phyloP scores from a whole-genome alignment of 2,797 vertebrate genomes.

The Brachymystax lenok region DNA sequence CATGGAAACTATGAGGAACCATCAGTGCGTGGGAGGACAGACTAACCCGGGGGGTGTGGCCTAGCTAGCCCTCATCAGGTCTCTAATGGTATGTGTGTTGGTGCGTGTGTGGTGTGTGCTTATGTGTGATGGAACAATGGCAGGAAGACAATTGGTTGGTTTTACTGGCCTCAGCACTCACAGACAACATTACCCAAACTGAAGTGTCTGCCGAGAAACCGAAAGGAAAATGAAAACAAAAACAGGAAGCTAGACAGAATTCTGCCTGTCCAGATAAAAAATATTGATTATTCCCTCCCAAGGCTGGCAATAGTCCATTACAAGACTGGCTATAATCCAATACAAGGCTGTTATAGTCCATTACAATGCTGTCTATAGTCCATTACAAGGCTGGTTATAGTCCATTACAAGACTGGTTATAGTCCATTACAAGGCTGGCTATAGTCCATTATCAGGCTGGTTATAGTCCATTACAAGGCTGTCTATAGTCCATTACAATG shows the following conservation, averaged over 20 bases:
- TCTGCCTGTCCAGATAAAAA: conserved; percentile 65
- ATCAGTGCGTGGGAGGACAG: conserved; percentile 14
- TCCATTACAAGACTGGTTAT: too few relatives aligned
- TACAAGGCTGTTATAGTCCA: too few relatives aligned
- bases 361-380: too few relatives aligned
- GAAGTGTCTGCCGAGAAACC: conserved; percentile 55
- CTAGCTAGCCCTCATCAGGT: background rate
- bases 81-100: background rate
- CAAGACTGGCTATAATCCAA: too few relatives aligned
- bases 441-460: too few relatives aligned
- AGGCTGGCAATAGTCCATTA: too few relatives aligned
- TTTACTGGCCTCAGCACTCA: conserved; percentile 40
- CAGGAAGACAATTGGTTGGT: conserved; percentile 68
- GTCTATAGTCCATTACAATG: too few relatives aligned
- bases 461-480: too few relatives aligned
- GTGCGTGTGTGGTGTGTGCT: conserved; percentile 16
- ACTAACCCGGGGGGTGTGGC: conserved; percentile 39
- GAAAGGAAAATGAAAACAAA: conserved; percentile 69
- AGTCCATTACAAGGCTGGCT: too few relatives aligned
- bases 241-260: conserved; percentile 71
- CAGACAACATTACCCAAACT: conserved; percentile 34
- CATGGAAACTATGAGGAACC: conserved; percentile 61
- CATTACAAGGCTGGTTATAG: too few relatives aligned
- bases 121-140: conserved; percentile 71
- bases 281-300: conserved; percentile 20